Evolutionary conservation across 2,888 invertebrate genomes (phyloP).

Genomic region (Lathronympha strigana): DNA sequence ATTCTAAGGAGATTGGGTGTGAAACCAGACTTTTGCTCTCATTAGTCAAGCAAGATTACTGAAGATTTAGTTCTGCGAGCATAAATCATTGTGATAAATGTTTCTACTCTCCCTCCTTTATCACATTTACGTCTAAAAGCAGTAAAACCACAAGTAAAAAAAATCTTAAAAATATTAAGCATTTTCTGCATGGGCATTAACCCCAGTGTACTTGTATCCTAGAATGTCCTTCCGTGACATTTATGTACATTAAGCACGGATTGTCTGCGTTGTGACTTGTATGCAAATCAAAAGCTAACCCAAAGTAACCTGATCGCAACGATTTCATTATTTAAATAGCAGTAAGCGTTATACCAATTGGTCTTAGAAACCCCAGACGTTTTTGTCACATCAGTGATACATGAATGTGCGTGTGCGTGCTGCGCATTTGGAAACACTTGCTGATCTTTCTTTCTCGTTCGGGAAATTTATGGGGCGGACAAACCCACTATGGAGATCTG

Average conservation of each 20-base stretch:
- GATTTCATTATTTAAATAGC: too few species aligned
- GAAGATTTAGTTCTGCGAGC: slow-evolving; percentile 33
- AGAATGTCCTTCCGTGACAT: slow-evolving; percentile 20
- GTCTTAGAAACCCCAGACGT: not conserved
- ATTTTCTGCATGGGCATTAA: slow-evolving; percentile 10
- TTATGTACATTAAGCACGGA: slow-evolving; percentile 15
- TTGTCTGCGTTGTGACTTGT: slow-evolving; percentile 26
- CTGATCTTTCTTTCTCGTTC: not conserved
- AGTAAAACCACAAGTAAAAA: slow-evolving; percentile 16
- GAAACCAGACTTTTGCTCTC: slow-evolving; percentile 39
- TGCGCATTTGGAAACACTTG: not conserved
- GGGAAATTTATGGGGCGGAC: too few species aligned
- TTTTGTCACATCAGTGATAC: not conserved
- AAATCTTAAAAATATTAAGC: slow-evolving; percentile 8
- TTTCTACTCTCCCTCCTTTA: slow-evolving; percentile 26
- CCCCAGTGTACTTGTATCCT: slow-evolving; percentile 5
- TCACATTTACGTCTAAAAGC: slow-evolving; percentile 18
- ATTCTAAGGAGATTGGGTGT: slow-evolving; percentile 35
- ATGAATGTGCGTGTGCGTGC: too few species aligned
- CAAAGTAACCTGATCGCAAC: slow-evolving; percentile 12
- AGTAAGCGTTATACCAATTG: not conserved
- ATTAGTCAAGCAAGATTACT: slow-evolving; percentile 40
- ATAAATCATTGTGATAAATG: slow-evolving; percentile 42
- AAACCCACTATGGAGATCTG: too few species aligned
- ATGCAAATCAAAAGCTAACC: slow-evolving; percentile 21